Conservation (phyloP, 2,113 vertebrate species). For the Cephalopholis sonnerati region DNA sequence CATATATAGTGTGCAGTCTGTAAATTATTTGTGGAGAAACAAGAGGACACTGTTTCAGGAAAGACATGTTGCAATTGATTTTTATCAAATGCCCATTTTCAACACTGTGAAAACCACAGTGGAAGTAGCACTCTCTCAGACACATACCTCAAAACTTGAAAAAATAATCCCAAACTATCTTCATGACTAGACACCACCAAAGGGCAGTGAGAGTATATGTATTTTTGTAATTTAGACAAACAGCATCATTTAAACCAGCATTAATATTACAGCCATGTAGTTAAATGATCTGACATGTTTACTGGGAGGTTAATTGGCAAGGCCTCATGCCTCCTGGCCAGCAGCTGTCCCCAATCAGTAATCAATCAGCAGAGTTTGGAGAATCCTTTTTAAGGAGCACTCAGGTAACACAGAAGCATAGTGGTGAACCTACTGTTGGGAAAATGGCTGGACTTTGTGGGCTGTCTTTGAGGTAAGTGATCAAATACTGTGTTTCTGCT, state of each 20-base stretch:
- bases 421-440: background rate
- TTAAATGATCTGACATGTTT: background rate
- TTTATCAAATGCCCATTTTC: background rate
- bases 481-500: background rate
- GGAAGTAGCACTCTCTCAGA: background rate
- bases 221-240: background rate
- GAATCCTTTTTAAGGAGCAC: conserved; percentile 6
- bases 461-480: background rate
- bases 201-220: too few species aligned
- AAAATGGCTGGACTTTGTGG: background rate
- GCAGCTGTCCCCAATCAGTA: conserved; percentile 1
- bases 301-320: background rate
- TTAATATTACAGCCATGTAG: background rate
- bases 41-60: background rate
- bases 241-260: background rate
- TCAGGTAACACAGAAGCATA: background rate
- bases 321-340: background rate
- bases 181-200: too few species aligned
- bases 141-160: background rate
- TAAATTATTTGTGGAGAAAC: background rate
- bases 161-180: too few species aligned
- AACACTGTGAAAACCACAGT: background rate
- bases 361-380: background rate
- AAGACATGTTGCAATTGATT: background rate
- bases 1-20: background rate